These are phyloP conservation scores for Coenonympha arcania DNA, from an alignment of 2,888 invertebrate species.

Conservation along the genomic window DNA sequence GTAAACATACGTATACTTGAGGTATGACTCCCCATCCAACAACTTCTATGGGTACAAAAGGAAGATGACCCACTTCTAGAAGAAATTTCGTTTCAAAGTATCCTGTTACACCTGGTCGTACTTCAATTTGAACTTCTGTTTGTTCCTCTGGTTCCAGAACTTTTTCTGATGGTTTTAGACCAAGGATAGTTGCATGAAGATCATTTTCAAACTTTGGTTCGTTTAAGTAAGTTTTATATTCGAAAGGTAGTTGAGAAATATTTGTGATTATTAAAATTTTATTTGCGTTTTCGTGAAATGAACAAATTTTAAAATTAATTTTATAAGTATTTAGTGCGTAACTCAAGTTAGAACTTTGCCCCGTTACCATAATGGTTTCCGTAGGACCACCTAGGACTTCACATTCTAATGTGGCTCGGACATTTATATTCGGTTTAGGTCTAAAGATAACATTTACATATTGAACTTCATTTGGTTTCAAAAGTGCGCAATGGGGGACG, in stretches of 20 bases:
- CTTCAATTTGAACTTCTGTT: constrained; percentile 56
- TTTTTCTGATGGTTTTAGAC: constrained; percentile 59
- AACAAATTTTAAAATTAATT: constrained; percentile 62
- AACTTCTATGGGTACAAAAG: constrained; percentile 69
- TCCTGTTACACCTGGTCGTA: constrained; percentile 72
- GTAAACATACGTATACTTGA: constrained; percentile 71
- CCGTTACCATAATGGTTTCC: constrained; percentile 65
- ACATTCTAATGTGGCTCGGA: constrained; percentile 66
- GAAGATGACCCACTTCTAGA: constrained; percentile 72
- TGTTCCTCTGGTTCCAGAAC: constrained; percentile 53
- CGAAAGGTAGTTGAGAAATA: constrained; percentile 61
- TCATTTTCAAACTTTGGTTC: constrained; percentile 47
- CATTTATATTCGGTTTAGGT: constrained; percentile 55
- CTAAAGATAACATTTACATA: constrained; percentile 64
- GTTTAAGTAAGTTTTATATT: constrained; percentile 56
- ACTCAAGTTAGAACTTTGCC: constrained; percentile 66
- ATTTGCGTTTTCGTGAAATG: constrained; percentile 55
- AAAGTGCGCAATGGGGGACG: constrained; percentile 62
- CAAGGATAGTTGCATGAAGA: constrained; percentile 59
- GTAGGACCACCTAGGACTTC: constrained; percentile 74
- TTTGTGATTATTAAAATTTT: constrained; percentile 63
- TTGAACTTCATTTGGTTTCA: constrained; percentile 69
- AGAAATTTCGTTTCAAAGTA: constrained; percentile 63
- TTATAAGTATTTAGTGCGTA: constrained; percentile 62
- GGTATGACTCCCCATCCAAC: constrained; percentile 75